A percentile compares a stretch with the other conserved stretches of the same genome.
Evolutionary conservation across 2,888 invertebrate genomes (phyloP).

Genomic region (Protodeltote pygarga): DNA sequence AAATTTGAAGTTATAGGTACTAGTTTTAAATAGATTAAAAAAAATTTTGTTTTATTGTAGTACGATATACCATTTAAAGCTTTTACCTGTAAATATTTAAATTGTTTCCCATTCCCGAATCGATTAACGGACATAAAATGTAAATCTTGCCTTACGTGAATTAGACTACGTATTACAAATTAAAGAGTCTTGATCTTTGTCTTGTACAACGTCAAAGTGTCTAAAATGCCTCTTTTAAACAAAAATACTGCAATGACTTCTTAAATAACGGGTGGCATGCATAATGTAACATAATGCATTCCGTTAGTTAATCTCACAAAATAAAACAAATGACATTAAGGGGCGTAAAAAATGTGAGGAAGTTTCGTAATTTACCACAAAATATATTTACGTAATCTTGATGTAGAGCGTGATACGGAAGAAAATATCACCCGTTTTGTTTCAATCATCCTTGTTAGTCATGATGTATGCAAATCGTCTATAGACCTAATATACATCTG

Average conservation of each 20-base stretch:
- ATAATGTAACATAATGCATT: conserved; percentile 39
- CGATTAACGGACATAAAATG: conserved; percentile 16
- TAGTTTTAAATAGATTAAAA: no score
- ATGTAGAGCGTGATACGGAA: conserved; percentile 71
- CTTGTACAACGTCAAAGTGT: conserved; percentile 8
- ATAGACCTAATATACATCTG: conserved; percentile 37
- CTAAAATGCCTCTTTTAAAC: conserved; percentile 24
- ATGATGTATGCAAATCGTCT: conserved; percentile 58
- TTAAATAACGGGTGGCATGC: conserved; percentile 38
- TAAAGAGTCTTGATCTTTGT: conserved; percentile 10
- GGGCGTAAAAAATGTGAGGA: conserved; percentile 30
- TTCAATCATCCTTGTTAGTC: conserved; percentile 65
- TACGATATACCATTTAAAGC: conserved; percentile 2
- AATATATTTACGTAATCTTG: conserved; percentile 62
- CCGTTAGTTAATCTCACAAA: conserved; percentile 43
- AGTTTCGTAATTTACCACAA: conserved; percentile 49
- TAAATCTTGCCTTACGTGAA: conserved; percentile 12
- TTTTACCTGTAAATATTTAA: conserved; percentile 4
- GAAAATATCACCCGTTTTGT: conserved; percentile 68
- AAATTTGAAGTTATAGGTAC: conserved; percentile 4
- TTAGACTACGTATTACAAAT: conserved; percentile 20
- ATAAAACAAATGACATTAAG: conserved; percentile 44
- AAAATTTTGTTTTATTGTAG: no score
- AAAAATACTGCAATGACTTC: conserved; percentile 34
- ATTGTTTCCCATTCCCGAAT: conserved; percentile 10